Conservation (phyloP, 2,888 invertebrate species). For the Pristionchus fissidentatus region DNA sequence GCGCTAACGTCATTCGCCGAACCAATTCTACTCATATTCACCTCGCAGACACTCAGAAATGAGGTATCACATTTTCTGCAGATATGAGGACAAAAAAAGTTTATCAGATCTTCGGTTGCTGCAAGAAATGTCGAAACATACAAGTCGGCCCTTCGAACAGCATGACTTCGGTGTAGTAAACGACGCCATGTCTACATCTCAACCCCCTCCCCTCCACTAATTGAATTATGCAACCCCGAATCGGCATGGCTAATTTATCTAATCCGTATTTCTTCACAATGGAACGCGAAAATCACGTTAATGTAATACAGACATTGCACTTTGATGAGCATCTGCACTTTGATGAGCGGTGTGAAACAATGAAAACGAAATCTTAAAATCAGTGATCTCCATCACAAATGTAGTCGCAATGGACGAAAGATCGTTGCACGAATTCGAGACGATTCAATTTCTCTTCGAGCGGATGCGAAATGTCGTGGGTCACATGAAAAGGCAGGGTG, state of each 20-base stretch:
- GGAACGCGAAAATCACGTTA: too few species aligned
- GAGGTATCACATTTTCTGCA: constrained; percentile 6
- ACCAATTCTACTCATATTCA: background rate
- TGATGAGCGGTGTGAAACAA: background rate
- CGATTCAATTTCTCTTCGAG: constrained; percentile 77
- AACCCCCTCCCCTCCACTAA: background rate
- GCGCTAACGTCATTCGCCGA: constrained; percentile 28
- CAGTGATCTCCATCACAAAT: constrained; percentile 66
- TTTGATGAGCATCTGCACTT: too few species aligned
- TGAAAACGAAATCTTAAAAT: background rate
- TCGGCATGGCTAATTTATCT: too few species aligned
- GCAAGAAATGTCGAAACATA: too few species aligned
- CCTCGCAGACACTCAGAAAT: background rate
- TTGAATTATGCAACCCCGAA: too few species aligned
- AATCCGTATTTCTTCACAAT: too few species aligned
- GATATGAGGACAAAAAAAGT: too few species aligned
- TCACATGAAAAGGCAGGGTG: constrained; percentile 49
- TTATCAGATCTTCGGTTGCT: background rate
- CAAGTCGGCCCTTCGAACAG: too few species aligned
- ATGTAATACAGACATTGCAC: too few species aligned
- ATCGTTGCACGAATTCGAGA: constrained; percentile 68
- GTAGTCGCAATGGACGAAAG: constrained; percentile 71
- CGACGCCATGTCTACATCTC: too few species aligned
- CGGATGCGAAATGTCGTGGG: constrained; percentile 76
- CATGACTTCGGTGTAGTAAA: too few species aligned